These are phyloP conservation scores for Habrosyne pyritoides DNA, from an alignment of 2,888 invertebrate species.

Conservation along the genomic window DNA sequence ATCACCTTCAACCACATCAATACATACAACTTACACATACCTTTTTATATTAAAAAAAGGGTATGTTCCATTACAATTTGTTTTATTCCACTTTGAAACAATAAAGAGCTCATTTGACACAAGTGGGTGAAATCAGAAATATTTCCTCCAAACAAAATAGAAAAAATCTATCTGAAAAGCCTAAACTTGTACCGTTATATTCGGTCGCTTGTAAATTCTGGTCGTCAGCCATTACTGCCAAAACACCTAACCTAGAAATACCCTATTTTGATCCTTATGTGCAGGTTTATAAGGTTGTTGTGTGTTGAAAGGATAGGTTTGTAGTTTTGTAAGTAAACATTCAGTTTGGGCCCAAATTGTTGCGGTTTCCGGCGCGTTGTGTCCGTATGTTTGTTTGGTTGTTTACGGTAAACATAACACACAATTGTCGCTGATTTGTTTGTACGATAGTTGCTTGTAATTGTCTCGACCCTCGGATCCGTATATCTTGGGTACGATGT, in stretches of 20 bases:
- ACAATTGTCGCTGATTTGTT: constrained; percentile 64
- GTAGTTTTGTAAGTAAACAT: constrained; percentile 68
- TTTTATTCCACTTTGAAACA: constrained; percentile 13
- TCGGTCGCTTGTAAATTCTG: constrained; percentile 57
- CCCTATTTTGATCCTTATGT: constrained; percentile 20
- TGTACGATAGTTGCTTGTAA: constrained; percentile 38
- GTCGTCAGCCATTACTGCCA: constrained; percentile 40
- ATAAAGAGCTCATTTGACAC: constrained; percentile 2
- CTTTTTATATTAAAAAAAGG: no score
- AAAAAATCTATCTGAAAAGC: constrained; percentile 53
- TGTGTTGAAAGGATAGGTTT: constrained; percentile 27
- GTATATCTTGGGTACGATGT: not conserved
- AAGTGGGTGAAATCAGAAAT: constrained; percentile 26
- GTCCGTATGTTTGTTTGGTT: constrained; percentile 50
- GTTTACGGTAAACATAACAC: constrained; percentile 55
- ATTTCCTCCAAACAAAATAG: constrained; percentile 42
- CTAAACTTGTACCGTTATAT: constrained; percentile 45
- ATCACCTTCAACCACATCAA: no score
- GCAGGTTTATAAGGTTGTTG: constrained; percentile 14
- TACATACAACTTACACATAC: no score
- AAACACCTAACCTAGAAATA: constrained; percentile 8
- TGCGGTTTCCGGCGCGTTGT: constrained; percentile 53
- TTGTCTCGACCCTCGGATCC: constrained; percentile 11
- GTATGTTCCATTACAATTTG: constrained; percentile 7
- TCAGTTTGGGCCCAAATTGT: constrained; percentile 61